A percentile compares a stretch with the other conserved stretches of the same genome.
Conservation (phyloP, 2,113 vertebrate genomes). For the Carollia perspicillata region DNA sequence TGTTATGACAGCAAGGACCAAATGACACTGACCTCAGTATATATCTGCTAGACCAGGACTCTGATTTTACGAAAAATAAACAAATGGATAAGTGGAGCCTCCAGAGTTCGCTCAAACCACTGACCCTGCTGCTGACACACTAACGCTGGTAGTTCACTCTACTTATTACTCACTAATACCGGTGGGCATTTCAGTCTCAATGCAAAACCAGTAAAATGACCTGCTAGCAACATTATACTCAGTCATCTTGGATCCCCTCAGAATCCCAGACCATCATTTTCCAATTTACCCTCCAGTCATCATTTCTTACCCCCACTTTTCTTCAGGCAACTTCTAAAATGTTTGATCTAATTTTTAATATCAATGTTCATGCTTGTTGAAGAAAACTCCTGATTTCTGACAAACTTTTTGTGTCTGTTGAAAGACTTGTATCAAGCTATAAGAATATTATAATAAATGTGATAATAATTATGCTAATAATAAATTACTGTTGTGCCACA, state of each 20-base stretch:
- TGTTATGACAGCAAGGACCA: neutral
- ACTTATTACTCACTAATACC: neutral
- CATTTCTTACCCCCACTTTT: neutral
- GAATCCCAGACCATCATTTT: neutral
- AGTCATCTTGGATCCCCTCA: neutral
- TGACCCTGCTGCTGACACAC: neutral
- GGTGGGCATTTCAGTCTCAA: neutral
- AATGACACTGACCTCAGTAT: neutral
- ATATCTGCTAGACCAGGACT: neutral
- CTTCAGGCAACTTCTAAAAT: neutral
- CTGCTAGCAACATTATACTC: neutral
- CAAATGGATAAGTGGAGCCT: neutral
- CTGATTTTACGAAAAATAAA: neutral
- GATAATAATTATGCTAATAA: neutral
- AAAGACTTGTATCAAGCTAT: neutral
- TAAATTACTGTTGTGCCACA: neutral
- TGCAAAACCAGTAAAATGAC: neutral
- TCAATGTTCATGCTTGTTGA: neutral
- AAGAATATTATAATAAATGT: neutral
- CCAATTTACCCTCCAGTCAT: neutral
- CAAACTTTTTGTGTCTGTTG: neutral
- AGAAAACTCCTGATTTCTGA: neutral
- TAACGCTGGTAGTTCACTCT: neutral
- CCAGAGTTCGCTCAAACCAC: neutral
- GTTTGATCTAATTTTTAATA: neutral